A percentile compares a stretch with the other conserved stretches of the same genome.
Evolutionary conservation across 2,113 vertebrate species (phyloP).

Genomic region (Sinocyclocheilus maitianheensis): DNA sequence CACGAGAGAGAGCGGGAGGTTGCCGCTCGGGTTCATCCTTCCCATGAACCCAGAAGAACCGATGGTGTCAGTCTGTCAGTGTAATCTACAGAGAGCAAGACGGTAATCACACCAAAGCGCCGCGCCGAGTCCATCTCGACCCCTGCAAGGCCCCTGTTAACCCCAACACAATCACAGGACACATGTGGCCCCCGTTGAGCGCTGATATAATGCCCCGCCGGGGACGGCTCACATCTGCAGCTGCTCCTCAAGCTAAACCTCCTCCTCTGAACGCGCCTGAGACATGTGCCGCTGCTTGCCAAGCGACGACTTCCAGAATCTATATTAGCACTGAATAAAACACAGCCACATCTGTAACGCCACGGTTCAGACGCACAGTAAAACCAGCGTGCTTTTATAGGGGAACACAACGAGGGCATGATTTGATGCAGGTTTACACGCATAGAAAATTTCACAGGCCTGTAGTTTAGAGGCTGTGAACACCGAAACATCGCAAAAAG

Average conservation of each 20-base stretch:
- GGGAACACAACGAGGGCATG: background rate
- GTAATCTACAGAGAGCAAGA: too few relatives aligned
- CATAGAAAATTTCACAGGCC: conserved; percentile 10
- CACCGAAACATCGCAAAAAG: background rate
- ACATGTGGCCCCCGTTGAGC: conserved; percentile 29
- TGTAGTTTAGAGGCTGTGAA: background rate
- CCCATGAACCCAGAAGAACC: too few relatives aligned
- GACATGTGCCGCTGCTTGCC: conserved; percentile 69
- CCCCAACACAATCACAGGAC: conserved; percentile 31
- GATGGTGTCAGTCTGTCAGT: too few relatives aligned
- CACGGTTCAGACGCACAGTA: conserved; percentile 13
- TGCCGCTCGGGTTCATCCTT: too few relatives aligned
- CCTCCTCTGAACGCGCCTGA: conserved; percentile 45
- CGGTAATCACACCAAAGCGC: too few relatives aligned
- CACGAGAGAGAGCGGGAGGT: too few relatives aligned
- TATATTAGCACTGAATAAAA: conserved; percentile 15
- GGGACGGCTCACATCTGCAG: conserved; percentile 53
- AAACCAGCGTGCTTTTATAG: conserved; percentile 55
- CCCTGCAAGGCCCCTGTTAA: background rate
- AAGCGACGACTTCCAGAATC: conserved; percentile 74
- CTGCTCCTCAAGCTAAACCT: conserved; percentile 52
- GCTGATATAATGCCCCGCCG: background rate
- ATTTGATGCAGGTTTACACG: conserved; percentile 9
- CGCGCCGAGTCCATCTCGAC: background rate
- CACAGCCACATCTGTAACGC: conserved; percentile 64